A percentile compares a stretch with the other conserved stretches of the same genome.
Evolutionary conservation across 2,797 vertebrate species (phyloP).

Genomic region (Poeciliopsis presidionis): DNA sequence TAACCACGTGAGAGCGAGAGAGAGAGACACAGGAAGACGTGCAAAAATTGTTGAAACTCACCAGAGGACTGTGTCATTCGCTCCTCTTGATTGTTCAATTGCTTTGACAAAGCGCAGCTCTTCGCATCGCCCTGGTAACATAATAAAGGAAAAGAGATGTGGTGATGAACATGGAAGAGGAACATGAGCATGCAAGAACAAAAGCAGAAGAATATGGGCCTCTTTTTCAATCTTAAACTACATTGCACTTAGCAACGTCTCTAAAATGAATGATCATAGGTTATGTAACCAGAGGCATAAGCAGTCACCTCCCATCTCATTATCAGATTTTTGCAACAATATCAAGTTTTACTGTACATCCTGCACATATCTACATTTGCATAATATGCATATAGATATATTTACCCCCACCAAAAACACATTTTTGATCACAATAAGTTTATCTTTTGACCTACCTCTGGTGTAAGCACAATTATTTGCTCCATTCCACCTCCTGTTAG

Average conservation of each 20-base stretch:
- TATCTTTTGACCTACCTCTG: constrained; percentile 81
- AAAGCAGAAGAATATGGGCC: constrained; percentile 4
- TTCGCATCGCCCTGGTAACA: constrained; percentile 85
- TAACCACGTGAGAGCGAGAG: too few species aligned
- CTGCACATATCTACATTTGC: neutral
- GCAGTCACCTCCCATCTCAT: neutral
- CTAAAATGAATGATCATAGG: constrained; percentile 16
- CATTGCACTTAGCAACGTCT: constrained; percentile 3
- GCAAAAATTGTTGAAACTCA: constrained; percentile 84
- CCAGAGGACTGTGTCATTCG: constrained; percentile 78
- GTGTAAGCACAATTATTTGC: constrained; percentile 76
- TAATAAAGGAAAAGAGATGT: constrained; percentile 48
- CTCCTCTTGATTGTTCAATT: constrained; percentile 76
- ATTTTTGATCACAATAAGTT: constrained; percentile 5
- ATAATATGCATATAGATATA: neutral
- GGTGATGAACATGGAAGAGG: constrained; percentile 46
- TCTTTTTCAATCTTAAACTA: neutral
- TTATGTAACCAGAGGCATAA: neutral
- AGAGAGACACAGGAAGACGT: neutral
- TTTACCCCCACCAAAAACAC: neutral
- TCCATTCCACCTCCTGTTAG: constrained; percentile 89
- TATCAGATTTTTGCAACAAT: constrained; percentile 1
- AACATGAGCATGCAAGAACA: constrained; percentile 26
- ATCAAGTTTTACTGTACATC: neutral
- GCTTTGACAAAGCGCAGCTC: constrained; percentile 63